Evolutionary conservation across 2,888 invertebrate species (phyloP), one percentile per base, ranked within the genome.

Genomic region (Drosophila neonasuta): DNA sequence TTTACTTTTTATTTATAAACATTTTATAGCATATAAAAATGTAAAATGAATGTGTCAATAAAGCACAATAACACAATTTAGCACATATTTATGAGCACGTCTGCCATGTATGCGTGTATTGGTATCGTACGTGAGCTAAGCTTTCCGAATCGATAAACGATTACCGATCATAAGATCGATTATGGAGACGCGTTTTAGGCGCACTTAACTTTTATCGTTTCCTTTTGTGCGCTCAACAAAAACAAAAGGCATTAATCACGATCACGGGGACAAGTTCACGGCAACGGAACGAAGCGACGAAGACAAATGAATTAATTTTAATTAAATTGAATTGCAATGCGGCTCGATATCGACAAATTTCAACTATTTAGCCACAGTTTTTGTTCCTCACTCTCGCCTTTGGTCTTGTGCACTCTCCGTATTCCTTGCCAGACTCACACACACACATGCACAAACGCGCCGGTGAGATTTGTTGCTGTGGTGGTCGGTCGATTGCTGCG

Each of bases 1-100:
- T 86, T 86, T 79, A 84, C 74, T 84, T 71, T 84, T 81, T 82
- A 82, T 86, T 82, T 82, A 84, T 82, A 84, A 81, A 84, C 74
- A 79, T 79, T 84, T 77, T 74, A 75, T 75, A 80, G 66, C 71
- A 61, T 68, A 80, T 80, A 64, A 68, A 82, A 77, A 73, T 73
- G 74, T 74, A 74, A 77, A 65, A 79, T 68, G 58, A 71, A 66
- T 67, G 65, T 74, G 84, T 77, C 62, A 79, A 71, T 72, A 80
- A 78, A 54, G 66, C 62, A 67, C 68, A 62, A 42, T 72, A 54
- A 66, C 62, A 67, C 63, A 62, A 44, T 73, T 72, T 61, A 49
- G 64, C 67, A 74, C 55, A 60, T 57, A 32, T 59, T 58, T 66
- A 62, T 55, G 44, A 32, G 42, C 32, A 54, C 42, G 29, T 51